Conservation (phyloP, 2,888 invertebrate genomes). For the Apodemia mormo region DNA sequence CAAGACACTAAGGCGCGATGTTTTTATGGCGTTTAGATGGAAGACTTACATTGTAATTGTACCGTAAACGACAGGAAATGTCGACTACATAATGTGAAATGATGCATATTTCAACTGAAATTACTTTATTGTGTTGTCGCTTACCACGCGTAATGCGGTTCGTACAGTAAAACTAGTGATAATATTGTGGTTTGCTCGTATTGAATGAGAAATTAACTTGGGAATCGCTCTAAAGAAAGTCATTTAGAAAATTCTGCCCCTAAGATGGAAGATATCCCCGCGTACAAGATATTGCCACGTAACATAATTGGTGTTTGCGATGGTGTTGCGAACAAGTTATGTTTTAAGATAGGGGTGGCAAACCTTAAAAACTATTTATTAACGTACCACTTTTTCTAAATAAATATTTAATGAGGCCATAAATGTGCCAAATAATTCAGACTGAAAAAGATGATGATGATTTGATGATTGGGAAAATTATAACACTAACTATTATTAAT, state of each 20-base stretch:
- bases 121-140: conserved; percentile 16
- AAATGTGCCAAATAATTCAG: too few relatives aligned
- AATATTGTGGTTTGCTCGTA: not conserved
- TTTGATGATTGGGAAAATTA: too few relatives aligned
- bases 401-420: too few relatives aligned
- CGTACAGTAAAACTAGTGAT: conserved; percentile 7
- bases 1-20: conserved; percentile 49
- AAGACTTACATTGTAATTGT: conserved; percentile 42
- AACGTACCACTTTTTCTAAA: too few relatives aligned
- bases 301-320: too few relatives aligned
- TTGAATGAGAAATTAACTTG: not conserved
- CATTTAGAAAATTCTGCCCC: not conserved
- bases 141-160: conserved; percentile 13
- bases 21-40: conserved; percentile 45
- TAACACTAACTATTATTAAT: too few relatives aligned
- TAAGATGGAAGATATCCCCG: not conserved
- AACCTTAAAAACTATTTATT: too few relatives aligned
- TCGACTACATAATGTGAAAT: conserved; percentile 29
- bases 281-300: too few relatives aligned
- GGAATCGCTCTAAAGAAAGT: not conserved
- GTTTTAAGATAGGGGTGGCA: too few relatives aligned
- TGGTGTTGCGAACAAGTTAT: too few relatives aligned
- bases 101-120: conserved; percentile 17
- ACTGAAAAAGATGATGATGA: too few relatives aligned
- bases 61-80: conserved; percentile 38